phyloP scores from a whole-genome alignment of 2,888 invertebrate species.

The Asteroscopus sphinx region DNA sequence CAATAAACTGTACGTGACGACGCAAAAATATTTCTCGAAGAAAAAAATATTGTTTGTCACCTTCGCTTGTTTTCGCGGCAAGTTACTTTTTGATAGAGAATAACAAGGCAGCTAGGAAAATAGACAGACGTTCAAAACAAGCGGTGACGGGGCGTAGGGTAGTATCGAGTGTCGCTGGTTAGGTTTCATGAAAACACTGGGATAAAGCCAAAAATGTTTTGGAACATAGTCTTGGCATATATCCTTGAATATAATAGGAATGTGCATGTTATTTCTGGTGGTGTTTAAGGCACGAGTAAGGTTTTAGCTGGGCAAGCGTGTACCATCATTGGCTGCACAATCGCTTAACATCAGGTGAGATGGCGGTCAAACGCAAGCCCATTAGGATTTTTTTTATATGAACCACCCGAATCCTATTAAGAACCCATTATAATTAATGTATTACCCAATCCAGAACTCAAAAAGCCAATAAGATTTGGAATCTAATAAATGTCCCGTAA shows the following conservation, averaged over 20 bases:
- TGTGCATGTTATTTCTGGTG: no score
- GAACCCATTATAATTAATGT: neutral
- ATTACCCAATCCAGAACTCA: slow-evolving; percentile 23
- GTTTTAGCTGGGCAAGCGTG: no score
- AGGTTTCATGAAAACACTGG: neutral
- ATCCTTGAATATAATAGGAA: no score
- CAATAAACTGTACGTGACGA: slow-evolving; percentile 44
- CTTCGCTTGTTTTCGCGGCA: slow-evolving; percentile 47
- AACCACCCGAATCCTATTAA: no score
- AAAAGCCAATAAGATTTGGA: slow-evolving; percentile 20
- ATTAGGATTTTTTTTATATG: no score
- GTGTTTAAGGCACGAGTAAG: no score
- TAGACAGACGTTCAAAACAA: slow-evolving; percentile 42
- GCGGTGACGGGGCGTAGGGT: slow-evolving; percentile 12
- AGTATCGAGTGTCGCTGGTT: slow-evolving; percentile 16
- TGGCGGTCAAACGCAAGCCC: no score
- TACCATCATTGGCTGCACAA: no score
- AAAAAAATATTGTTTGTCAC: slow-evolving; percentile 47
- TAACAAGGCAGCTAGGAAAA: slow-evolving; percentile 32
- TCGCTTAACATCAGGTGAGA: no score
- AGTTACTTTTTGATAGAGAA: slow-evolving; percentile 44
- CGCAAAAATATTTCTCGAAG: slow-evolving; percentile 37
- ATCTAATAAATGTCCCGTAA: slow-evolving; percentile 30
- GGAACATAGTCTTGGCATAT: no score
- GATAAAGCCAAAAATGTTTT: no score